Conservation (phyloP, 2,797 vertebrate species). For the Vultur gryphus region DNA sequence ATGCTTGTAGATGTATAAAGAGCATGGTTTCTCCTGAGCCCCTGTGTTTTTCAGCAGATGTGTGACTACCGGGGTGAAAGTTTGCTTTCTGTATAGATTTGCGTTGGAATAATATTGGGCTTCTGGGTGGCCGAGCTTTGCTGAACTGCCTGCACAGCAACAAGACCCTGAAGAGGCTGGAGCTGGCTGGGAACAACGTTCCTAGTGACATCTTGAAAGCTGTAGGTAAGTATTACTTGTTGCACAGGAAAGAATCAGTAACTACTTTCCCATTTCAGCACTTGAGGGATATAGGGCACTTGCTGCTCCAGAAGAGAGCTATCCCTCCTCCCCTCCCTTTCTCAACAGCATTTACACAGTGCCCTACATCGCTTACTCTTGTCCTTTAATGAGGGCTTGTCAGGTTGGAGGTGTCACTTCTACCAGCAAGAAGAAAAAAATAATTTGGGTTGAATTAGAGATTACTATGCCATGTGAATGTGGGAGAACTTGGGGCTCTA, state of each 20-base stretch:
- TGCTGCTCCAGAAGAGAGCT: not conserved
- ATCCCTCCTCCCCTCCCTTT: not conserved
- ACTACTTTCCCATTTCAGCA: not conserved
- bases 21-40: not conserved
- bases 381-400: not conserved
- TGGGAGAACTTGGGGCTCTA: not conserved
- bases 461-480: not conserved
- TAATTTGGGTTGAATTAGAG: not conserved
- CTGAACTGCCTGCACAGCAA: constrained; percentile 85
- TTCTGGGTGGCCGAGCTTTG: constrained; percentile 88
- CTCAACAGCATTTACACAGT: not conserved
- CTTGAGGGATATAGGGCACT: not conserved
- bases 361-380: not conserved
- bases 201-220: constrained; percentile 87
- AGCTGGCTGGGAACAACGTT: constrained; percentile 92
- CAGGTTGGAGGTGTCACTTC: not conserved
- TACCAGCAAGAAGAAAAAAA: not conserved
- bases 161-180: constrained; percentile 80
- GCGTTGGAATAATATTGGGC: constrained; percentile 93
- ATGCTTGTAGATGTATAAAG: not conserved
- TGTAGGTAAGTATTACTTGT: constrained; percentile 76
- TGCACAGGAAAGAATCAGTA: not conserved
- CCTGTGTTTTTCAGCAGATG: not conserved
- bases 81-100: constrained; percentile 79
- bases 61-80: not conserved